These are phyloP conservation scores for Lottia scabra DNA, from an alignment of 2,888 invertebrate species.

Conservation along the genomic window DNA sequence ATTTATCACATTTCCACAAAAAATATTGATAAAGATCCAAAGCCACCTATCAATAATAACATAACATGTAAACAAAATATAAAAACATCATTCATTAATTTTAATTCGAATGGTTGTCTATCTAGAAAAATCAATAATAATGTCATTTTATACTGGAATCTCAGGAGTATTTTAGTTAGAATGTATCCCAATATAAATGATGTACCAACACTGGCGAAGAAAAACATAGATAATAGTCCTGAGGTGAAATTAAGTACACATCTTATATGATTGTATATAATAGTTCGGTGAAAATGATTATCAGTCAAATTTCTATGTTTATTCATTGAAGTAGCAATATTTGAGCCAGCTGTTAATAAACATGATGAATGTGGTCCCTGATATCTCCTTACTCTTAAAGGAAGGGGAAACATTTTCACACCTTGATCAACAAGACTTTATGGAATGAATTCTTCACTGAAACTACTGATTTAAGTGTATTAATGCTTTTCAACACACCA, in stretches of 20 bases:
- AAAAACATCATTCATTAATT: conserved; percentile 7
- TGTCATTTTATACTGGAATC: conserved; percentile 18
- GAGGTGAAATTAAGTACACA: conserved; percentile 4
- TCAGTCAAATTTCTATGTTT: not conserved
- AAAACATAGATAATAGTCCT: conserved; percentile 5
- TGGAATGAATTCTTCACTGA: no score
- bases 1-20: conserved; percentile 16
- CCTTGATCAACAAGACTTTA: no score
- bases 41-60: conserved; percentile 16
- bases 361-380: conserved; percentile 24
- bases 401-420: not conserved
- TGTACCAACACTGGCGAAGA: conserved; percentile 9
- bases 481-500: no score
- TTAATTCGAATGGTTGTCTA: conserved; percentile 15
- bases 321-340: not conserved
- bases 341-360: conserved; percentile 18
- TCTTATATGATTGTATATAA: conserved; percentile 1
- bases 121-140: conserved; percentile 15
- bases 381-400: not conserved
- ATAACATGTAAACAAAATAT: conserved; percentile 13
- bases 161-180: conserved; percentile 11
- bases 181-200: conserved; percentile 13
- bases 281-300: not conserved
- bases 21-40: conserved; percentile 13
- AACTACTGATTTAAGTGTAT: no score